Conservation (phyloP, 92 coral and sea anemone genomes). For the Palythoa caribaeorum region DNA sequence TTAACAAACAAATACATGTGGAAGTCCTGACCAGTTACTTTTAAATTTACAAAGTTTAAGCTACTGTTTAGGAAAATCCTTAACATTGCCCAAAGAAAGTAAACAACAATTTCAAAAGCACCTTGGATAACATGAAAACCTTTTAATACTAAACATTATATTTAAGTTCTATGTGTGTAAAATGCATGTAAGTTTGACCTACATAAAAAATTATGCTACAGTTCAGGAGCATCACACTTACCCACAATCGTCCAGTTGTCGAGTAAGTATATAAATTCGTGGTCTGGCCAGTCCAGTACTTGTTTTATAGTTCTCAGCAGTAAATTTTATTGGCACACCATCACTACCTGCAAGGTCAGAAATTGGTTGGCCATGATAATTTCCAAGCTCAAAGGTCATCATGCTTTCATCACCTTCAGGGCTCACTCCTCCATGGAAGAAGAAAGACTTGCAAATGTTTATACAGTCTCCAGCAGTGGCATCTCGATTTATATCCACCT, state of each 20-base stretch:
- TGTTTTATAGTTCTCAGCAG: constrained; percentile 1
- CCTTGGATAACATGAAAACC: not conserved
- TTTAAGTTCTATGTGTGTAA: not conserved
- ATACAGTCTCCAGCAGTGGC: constrained; percentile 5
- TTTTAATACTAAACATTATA: not conserved
- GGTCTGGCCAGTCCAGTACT: constrained; percentile 25
- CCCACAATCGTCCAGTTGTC: not conserved
- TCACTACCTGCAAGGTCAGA: not conserved
- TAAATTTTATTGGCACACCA: not conserved
- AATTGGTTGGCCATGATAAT: constrained; percentile 17
- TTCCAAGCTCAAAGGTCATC: constrained; percentile 11
- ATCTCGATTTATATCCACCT: constrained; percentile 8
- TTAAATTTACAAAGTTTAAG: not conserved
- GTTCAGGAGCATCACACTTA: not conserved
- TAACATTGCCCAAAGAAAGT: not conserved
- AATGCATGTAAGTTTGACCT: not conserved
- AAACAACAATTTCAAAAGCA: not conserved
- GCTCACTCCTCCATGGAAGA: constrained; percentile 2
- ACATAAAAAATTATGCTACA: not conserved
- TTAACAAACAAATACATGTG: not conserved
- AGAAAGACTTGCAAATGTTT: not conserved
- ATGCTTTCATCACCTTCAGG: not conserved
- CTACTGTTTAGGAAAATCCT: not conserved
- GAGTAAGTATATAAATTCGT: not conserved
- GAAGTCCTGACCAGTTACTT: not conserved